Evolutionary conservation across 2,888 invertebrate species (phyloP).

Genomic region (Nycteola revayana): DNA sequence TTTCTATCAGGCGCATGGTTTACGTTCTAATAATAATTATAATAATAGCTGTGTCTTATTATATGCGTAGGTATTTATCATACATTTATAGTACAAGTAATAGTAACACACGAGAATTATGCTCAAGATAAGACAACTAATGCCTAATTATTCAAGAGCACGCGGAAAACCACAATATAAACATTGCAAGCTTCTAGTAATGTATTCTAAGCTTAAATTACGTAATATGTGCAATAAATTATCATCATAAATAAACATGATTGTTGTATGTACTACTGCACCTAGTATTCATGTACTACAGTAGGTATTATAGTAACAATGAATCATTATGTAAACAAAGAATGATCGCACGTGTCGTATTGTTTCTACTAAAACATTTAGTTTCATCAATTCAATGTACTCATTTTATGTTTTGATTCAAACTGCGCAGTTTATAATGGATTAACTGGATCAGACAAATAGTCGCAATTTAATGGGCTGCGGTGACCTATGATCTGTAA

Average conservation of each 20-base stretch:
- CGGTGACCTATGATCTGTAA: too few species aligned
- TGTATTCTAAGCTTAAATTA: not conserved
- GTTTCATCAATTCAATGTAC: conserved; percentile 6
- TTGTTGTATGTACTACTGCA: not conserved
- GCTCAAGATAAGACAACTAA: too few species aligned
- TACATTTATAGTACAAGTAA: conserved; percentile 1
- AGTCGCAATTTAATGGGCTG: too few species aligned
- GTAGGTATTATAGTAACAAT: conserved; percentile 7
- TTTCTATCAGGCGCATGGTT: conserved; percentile 34
- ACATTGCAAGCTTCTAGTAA: not conserved
- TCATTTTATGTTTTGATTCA: conserved; percentile 11
- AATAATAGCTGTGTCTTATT: too few species aligned
- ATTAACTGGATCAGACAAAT: not conserved
- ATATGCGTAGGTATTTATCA: too few species aligned
- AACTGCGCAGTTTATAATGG: conserved; percentile 12
- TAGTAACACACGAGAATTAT: too few species aligned
- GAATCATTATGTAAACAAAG: conserved; percentile 30
- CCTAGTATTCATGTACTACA: conserved; percentile 7
- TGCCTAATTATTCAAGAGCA: too few species aligned
- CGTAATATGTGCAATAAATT: too few species aligned
- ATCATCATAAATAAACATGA: not conserved
- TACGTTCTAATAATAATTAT: too few species aligned
- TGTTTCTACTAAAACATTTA: conserved; percentile 27
- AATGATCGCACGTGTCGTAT: conserved; percentile 23
- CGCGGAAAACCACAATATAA: conserved; percentile 1